Conservation (phyloP, 2,113 vertebrate species). For the Ivindomyrus marchei region DNA sequence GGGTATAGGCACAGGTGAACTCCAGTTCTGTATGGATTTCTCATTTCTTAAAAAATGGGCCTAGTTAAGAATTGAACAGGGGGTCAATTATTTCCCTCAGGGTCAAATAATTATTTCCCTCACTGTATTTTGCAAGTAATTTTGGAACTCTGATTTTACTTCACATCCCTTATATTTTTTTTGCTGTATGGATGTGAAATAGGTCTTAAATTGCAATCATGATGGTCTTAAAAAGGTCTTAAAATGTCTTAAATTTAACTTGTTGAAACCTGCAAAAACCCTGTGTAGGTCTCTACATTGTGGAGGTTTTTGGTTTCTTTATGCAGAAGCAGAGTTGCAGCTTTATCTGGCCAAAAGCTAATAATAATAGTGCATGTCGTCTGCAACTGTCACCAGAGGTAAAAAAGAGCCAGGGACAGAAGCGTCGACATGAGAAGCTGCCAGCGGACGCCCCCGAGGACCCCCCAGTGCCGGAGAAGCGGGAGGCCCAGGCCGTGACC, state of each 20-base stretch:
- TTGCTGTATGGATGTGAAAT: too few relatives aligned
- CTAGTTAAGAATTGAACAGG: too few relatives aligned
- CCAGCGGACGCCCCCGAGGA: slow-evolving; percentile 47
- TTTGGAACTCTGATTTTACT: too few relatives aligned
- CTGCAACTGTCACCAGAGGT: slow-evolving; percentile 52
- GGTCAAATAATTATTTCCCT: too few relatives aligned
- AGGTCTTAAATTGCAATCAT: background rate
- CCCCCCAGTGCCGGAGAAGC: slow-evolving; percentile 3
- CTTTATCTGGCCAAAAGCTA: background rate
- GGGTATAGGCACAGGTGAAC: too few relatives aligned
- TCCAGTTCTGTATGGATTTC: too few relatives aligned
- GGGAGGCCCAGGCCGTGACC: background rate
- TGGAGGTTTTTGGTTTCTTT: background rate
- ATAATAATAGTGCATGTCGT: background rate
- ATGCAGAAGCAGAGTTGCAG: background rate
- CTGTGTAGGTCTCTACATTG: background rate
- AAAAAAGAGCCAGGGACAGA: slow-evolving; percentile 50
- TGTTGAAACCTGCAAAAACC: background rate
- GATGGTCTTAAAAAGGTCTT: background rate
- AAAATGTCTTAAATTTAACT: background rate
- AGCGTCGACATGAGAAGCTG: slow-evolving; percentile 71
- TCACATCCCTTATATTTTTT: too few relatives aligned
- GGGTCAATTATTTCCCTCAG: too few relatives aligned
- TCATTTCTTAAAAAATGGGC: too few relatives aligned
- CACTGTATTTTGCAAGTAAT: too few relatives aligned